phyloP scores from a whole-genome alignment of 1,140 invertebrate species.

The Saxidomus purpurata region DNA sequence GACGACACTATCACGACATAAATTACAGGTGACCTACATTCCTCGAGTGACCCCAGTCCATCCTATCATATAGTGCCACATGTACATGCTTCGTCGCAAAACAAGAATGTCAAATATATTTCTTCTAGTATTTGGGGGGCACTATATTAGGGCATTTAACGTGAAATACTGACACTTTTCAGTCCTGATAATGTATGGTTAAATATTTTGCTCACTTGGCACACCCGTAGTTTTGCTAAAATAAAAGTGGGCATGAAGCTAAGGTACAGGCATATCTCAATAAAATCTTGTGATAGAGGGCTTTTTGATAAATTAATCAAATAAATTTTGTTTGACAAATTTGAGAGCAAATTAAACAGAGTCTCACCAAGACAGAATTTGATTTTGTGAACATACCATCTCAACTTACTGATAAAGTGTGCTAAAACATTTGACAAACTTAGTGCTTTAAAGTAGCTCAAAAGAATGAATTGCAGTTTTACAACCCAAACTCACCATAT shows the following conservation, averaged over 20 bases:
- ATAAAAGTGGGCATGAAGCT: neutral
- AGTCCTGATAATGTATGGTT: neutral
- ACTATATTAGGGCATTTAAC: slow-evolving; percentile 5
- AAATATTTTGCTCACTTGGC: slow-evolving; percentile 23
- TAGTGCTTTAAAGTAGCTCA: neutral
- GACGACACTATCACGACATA: slow-evolving; percentile 9
- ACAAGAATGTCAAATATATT: slow-evolving; percentile 25
- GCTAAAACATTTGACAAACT: neutral
- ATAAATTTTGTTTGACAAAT: slow-evolving; percentile 55
- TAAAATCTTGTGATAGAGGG: slow-evolving; percentile 6
- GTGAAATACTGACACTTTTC: neutral
- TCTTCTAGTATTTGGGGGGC: neutral
- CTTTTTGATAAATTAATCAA: slow-evolving; percentile 53
- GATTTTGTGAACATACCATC: neutral
- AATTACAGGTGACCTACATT: slow-evolving; percentile 51
- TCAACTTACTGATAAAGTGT: neutral
- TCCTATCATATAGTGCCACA: slow-evolving; percentile 36
- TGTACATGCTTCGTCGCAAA: slow-evolving; percentile 1
- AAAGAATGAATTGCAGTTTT: neutral
- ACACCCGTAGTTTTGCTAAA: neutral
- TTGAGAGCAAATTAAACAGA: slow-evolving; percentile 34
- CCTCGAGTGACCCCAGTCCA: slow-evolving; percentile 35
- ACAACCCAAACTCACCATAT: neutral
- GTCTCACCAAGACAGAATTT: slow-evolving; percentile 1
- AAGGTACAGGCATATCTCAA: neutral